Percentiles rank a stretch among this genome's conserved stretches.
Evolutionary conservation across 2,888 invertebrate species (phyloP).

Genomic region (Willowsia nigromaculata): DNA sequence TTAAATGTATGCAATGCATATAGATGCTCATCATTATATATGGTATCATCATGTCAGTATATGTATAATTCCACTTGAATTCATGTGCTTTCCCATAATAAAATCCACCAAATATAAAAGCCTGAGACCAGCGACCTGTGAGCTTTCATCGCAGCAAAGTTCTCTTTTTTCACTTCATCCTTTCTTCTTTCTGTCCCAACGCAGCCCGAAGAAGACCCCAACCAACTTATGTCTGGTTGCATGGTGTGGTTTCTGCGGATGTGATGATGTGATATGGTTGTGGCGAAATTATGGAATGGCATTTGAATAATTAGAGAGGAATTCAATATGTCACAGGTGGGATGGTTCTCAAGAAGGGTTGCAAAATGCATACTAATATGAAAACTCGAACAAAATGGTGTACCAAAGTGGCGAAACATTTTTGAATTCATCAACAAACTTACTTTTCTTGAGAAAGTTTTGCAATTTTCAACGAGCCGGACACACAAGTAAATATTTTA

Average conservation of each 20-base stretch:
- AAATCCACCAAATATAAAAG: neutral
- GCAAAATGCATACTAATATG: constrained; percentile 44
- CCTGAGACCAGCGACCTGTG: neutral
- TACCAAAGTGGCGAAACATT: neutral
- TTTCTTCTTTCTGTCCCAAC: neutral
- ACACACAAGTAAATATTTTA: neutral
- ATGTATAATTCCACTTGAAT: neutral
- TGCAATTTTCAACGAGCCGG: neutral
- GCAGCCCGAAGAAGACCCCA: no score
- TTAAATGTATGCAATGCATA: neutral
- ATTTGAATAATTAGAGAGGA: constrained; percentile 76
- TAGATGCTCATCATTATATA: neutral
- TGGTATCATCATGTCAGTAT: neutral
- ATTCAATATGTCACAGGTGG: constrained; percentile 77
- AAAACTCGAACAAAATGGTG: neutral
- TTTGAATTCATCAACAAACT: neutral
- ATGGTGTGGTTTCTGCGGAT: neutral
- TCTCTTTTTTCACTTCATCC: neutral
- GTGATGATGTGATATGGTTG: constrained; percentile 7
- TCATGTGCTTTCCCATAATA: neutral
- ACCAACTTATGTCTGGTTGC: no score
- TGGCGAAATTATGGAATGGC: constrained; percentile 74
- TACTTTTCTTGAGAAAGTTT: neutral
- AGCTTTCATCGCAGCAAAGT: neutral
- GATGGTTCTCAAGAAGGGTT: constrained; percentile 70